Base-by-base conservation (phyloP, 2,888 invertebrate genomes). In the Tuta absoluta region DNA sequence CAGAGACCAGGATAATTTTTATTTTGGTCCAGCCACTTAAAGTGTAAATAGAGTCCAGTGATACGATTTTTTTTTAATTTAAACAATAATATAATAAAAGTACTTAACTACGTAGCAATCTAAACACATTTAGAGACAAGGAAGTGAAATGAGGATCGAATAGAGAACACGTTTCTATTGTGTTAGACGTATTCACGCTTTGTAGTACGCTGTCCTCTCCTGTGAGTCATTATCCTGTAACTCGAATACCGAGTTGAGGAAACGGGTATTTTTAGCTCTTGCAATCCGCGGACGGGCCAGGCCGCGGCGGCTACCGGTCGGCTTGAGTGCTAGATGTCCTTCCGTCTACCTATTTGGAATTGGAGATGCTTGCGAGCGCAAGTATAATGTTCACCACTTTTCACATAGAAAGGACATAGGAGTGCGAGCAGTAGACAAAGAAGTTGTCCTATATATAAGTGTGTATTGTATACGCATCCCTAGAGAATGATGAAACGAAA, bases 221-320 rank as follows among this genome's bases (percentile, higher is more conserved):
- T 33, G 78, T 88, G 91, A 89, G 83, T 90, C 90, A 89, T 88
- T 88, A 87, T 88, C 84, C 88, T 88, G 84, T 82, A 80, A 80
- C 84, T 78, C 78, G 84, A 84, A 85, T 83, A 77, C 82, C 74
- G 75, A 85, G 80, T 87, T 85, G 84, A 83, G 80, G 86, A 87
- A 85, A 82, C 72, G 80, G 74, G 79, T 91, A 91, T 91, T 90
- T 89, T 85, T 90, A 90, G 90, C 85, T 10, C 7, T 78, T 73
- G 77, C 79, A 75, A 84, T 80, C 80, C 79, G 79, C 81, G 77
- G 78, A 79, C 79, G 76, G 76, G 73, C 79, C 79, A 74, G 70
- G 70, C 72, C 51, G n/a, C 51, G 63, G 69, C 70, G 73, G 72
- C 72, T 73, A 77, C 72, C 76, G 76, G 77, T 76, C 71, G 70